Base-by-base conservation (phyloP, 2,888 invertebrate genomes). In the Andricus quercusramuli region DNA sequence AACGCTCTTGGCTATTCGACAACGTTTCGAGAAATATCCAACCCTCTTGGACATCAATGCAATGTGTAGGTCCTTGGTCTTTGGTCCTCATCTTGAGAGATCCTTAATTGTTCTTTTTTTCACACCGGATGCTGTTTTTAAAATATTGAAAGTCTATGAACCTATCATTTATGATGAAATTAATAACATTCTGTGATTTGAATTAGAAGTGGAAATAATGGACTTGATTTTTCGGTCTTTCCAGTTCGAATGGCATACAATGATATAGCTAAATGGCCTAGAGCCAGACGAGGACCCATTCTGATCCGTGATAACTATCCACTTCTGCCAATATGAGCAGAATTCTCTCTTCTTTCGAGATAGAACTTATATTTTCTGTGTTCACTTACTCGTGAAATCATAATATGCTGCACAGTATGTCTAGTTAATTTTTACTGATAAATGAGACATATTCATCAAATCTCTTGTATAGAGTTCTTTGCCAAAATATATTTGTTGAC, bases 1-100 rank as follows among this genome's bases (percentile, higher is more conserved):
- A 84, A 84, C 84, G 85, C 83, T 87, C 84, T 84, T 85, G 83
- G 83, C 85, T 84, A 81, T 83, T 85, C 74, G 56, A 74, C 56
- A 56, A 56, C n/a, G 80, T 77, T 64, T 84, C 77, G 44, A 51
- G 74, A 67, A 79, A 76, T 41, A 51, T 37, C 78, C 59, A 47
- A 13, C 79, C 79, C 59, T 70, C 68, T 64, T 22, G 25, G 51
- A 74, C 56, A 37, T 9, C 37, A 37, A 9, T 51, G 11, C 56
- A 74, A 56, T 11, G 56, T 51, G 37, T 56, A 56, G 74, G 22
- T 56, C 32, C 32, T 56, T n/a, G n/a, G n/a, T n/a, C n/a, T n/a
- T 56, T 74, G 74, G 22, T 56, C 32, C 32, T 56, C 20, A 13
- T 37, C 67, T 67, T 41, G n/a, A 8, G 6, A 51, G 70, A 20